Evolutionary conservation across 2,797 vertebrate genomes (phyloP).

Genomic region (Manis javanica): DNA sequence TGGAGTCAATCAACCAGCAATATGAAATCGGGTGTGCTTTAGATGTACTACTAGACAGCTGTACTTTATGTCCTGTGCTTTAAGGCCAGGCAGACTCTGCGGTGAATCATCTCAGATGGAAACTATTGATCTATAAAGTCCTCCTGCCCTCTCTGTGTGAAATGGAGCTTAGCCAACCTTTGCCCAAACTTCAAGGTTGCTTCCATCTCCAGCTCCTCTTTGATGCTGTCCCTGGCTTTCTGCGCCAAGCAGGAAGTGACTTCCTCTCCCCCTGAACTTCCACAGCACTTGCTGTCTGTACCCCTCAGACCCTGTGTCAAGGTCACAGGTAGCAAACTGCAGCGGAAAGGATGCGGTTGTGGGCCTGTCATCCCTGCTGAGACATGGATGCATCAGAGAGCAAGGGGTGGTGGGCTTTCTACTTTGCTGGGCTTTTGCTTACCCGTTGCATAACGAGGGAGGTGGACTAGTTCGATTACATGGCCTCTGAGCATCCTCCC

Average conservation of each 20-base stretch:
- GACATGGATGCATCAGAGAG: not conserved
- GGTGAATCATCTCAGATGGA: not conserved
- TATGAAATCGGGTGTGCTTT: not conserved
- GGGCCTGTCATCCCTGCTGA: accelerated
- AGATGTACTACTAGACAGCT: not conserved
- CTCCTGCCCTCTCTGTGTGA: not conserved
- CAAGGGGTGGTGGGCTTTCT: not conserved
- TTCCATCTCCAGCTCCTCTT: not conserved
- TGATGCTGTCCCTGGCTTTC: not conserved
- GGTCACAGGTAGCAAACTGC: too few relatives aligned
- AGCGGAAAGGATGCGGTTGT: accelerated
- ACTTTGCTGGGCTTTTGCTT: not conserved
- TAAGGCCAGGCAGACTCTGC: not conserved
- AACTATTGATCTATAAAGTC: not conserved
- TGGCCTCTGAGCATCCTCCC: not conserved
- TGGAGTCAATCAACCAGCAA: not conserved
- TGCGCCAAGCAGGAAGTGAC: not conserved
- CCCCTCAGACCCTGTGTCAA: not conserved
- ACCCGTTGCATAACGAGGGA: not conserved
- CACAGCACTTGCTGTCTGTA: not conserved
- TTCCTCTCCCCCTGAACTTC: not conserved
- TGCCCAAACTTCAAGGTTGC: not conserved
- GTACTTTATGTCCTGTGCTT: not conserved
- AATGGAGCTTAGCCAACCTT: not conserved
- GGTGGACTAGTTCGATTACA: not conserved